A percentile compares a stretch with the other conserved stretches of the same genome.
phyloP scores from a whole-genome alignment of 2,113 vertebrate genomes.

The Microcebus lehilahytsara region DNA sequence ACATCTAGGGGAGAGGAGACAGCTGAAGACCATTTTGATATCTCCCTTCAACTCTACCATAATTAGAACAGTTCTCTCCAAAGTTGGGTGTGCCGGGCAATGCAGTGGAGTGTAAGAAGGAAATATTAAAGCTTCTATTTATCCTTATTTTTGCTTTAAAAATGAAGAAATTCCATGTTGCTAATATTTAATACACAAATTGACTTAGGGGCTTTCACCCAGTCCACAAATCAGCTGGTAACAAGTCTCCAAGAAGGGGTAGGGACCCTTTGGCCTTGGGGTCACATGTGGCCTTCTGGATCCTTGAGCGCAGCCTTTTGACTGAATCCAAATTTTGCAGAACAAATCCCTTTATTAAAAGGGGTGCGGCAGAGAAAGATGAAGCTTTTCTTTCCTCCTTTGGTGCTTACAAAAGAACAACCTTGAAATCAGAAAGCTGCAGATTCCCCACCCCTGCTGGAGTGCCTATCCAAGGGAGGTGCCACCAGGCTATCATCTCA shows the following conservation, averaged over 20 bases:
- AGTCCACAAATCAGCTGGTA: neutral
- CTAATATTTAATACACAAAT: neutral
- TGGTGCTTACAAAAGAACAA: too few relatives aligned
- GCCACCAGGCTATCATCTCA: neutral
- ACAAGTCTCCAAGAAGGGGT: neutral
- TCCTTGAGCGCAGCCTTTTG: too few relatives aligned
- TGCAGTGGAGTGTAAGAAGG: neutral
- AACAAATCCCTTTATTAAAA: too few relatives aligned
- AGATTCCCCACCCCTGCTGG: too few relatives aligned
- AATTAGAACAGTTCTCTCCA: neutral
- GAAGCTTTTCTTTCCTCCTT: too few relatives aligned
- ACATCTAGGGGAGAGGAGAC: neutral
- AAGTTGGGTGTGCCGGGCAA: neutral
- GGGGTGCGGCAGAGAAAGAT: too few relatives aligned
- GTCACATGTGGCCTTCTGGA: too few relatives aligned
- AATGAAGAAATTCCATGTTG: slow-evolving; percentile 10
- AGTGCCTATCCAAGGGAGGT: neutral
- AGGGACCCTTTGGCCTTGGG: too few relatives aligned
- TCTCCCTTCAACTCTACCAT: neutral
- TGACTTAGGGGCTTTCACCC: neutral
- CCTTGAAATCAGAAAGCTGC: too few relatives aligned
- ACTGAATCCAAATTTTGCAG: too few relatives aligned
- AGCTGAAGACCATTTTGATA: neutral
- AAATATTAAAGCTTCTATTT: neutral
- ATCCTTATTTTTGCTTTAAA: slow-evolving; percentile 25